Evolutionary conservation across 1,140 invertebrate genomes (phyloP), one percentile per base, ranked within the genome.

Genomic region (Phymorhynchus buccinoides): DNA sequence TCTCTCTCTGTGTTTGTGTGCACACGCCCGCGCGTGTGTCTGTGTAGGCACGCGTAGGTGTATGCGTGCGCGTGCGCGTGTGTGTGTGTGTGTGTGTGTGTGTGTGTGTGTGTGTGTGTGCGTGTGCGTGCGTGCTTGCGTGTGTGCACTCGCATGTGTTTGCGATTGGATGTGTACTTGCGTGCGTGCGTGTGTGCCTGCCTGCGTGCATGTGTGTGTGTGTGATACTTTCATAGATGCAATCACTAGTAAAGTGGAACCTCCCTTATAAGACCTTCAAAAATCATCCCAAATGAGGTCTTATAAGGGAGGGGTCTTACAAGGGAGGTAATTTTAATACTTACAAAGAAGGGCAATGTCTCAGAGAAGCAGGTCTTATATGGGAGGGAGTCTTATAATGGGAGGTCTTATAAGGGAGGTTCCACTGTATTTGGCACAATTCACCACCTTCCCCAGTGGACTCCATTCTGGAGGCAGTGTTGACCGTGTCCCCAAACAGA

Each of bases 381-480:
- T n/a, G n/a, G n/a, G n/a, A n/a, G n/a, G n/a, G n/a, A n/a, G n/a
- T n/a, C n/a, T n/a, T n/a, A n/a, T n/a, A n/a, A n/a, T n/a, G n/a
- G n/a, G n/a, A n/a, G n/a, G n/a, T n/a, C n/a, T n/a, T n/a, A n/a
- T n/a, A n/a, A n/a, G n/a, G n/a, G n/a, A n/a, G n/a, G n/a, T n/a
- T n/a, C n/a, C n/a, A n/a, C n/a, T n/a, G n/a, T n/a, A n/a, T n/a
- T n/a, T n/a, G n/a, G n/a, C n/a, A n/a, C n/a, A n/a, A n/a, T n/a
- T n/a, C n/a, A n/a, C 48, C 22, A 80, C 78, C 78, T 80, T 18
- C 78, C 39, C 78, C 78, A 18, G 78, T 80, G 39, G 78, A 80
- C 32, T 80, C 78, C 78, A 80, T 80, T 48, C 78, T 80, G 14
- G 78, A 80, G 3, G 78, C 78, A 6, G 78, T 80, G 42, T 80